These are phyloP conservation scores for Ophion slaviceki DNA, from an alignment of 2,888 invertebrate species.

Conservation along the genomic window DNA sequence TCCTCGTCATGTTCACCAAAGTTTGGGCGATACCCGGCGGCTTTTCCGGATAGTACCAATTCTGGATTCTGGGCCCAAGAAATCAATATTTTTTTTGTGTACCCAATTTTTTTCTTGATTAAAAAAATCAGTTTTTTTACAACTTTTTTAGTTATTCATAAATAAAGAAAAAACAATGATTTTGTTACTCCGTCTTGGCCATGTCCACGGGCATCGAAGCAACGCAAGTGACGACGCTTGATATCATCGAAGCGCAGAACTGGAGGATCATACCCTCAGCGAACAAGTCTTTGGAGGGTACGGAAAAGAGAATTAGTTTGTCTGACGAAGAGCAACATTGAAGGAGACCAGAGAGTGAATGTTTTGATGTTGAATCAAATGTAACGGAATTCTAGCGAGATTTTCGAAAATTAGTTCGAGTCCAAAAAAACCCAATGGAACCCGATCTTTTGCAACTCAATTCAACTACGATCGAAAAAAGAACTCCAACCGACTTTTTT, in stretches of 20 bases:
- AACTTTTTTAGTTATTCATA: not conserved
- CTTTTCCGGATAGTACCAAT: constrained; percentile 39
- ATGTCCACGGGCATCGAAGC: constrained; percentile 89
- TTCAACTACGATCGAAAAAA: too few species aligned
- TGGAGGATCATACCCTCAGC: constrained; percentile 73
- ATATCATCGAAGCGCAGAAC: constrained; percentile 87
- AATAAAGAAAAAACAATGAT: not conserved
- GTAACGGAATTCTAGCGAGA: too few species aligned
- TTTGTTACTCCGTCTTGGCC: constrained; percentile 85
- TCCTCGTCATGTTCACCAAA: constrained; percentile 40
- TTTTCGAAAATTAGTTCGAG: too few species aligned
- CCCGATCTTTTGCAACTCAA: too few species aligned
- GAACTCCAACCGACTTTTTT: not conserved
- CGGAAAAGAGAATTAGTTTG: not conserved
- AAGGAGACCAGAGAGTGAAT: too few species aligned
- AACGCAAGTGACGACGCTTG: constrained; percentile 87
- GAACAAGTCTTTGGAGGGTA: constrained; percentile 60
- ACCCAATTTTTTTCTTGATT: not conserved
- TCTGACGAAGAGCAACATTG: too few species aligned
- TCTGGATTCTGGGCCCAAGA: constrained; percentile 14
- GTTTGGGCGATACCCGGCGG: constrained; percentile 36
- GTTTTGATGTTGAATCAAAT: too few species aligned
- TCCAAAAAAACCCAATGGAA: too few species aligned
- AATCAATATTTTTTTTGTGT: not conserved
- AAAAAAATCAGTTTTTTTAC: not conserved